phyloP scores from a whole-genome alignment of 2,797 vertebrate species.

The Babyrousa celebensis region DNA sequence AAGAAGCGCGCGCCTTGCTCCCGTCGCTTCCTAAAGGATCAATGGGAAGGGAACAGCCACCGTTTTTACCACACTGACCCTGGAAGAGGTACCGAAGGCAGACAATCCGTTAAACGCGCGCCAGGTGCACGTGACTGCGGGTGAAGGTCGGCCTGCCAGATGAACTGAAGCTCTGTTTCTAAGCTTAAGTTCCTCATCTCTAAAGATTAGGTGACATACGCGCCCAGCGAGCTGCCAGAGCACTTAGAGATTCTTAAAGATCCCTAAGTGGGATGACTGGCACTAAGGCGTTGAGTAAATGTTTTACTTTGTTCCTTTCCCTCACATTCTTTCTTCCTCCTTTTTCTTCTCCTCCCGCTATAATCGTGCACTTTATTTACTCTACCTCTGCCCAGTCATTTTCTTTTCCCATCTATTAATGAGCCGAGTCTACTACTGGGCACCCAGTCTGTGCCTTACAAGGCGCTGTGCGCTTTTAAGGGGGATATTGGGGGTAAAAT shows the following conservation, averaged over 20 bases:
- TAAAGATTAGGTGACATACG: no score
- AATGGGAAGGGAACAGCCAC: not conserved
- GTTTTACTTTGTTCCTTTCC: not conserved
- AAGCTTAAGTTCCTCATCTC: not conserved
- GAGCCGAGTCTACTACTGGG: not conserved
- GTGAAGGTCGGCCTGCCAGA: not conserved
- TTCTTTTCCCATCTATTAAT: not conserved
- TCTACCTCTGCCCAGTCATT: not conserved
- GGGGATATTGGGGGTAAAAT: not conserved
- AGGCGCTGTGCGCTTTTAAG: not conserved
- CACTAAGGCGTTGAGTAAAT: not conserved
- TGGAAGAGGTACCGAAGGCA: no score
- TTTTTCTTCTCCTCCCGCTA: not conserved
- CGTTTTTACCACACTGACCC: not conserved
- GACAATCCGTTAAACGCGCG: not conserved
- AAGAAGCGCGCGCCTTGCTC: not conserved
- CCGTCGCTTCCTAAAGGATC: not conserved
- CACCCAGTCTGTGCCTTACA: no score
- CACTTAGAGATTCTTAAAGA: not conserved
- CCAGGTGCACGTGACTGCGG: accelerated
- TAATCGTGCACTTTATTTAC: not conserved
- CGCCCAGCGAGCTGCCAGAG: not conserved
- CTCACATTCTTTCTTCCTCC: not conserved
- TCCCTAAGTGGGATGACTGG: not conserved
- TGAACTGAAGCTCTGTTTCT: not conserved